Evolutionary conservation across 2,888 invertebrate genomes (phyloP).

Genomic region (Tuta absoluta): DNA sequence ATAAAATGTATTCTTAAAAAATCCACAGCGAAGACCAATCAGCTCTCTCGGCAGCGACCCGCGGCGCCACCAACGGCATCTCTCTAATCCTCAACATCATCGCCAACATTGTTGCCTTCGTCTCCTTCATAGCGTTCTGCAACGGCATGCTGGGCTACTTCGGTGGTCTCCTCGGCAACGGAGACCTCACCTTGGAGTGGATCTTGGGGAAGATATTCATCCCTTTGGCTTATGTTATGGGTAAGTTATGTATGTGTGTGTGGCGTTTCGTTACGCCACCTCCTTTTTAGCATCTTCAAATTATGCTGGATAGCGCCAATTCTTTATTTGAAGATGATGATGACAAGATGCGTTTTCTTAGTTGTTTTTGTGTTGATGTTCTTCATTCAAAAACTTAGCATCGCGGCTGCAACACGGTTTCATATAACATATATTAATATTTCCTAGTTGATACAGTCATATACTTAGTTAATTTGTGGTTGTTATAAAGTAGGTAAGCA

Average conservation of each 20-base stretch:
- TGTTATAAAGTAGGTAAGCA: too few relatives aligned
- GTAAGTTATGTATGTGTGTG: slow-evolving; percentile 57
- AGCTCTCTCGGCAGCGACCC: slow-evolving; percentile 93
- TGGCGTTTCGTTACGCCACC: too few relatives aligned
- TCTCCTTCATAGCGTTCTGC: slow-evolving; percentile 92
- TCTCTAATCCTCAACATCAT: slow-evolving; percentile 91
- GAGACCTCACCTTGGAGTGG: slow-evolving; percentile 84
- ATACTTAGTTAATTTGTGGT: too few relatives aligned
- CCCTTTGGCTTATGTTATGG: slow-evolving; percentile 95
- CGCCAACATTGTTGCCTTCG: slow-evolving; percentile 95
- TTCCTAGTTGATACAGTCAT: too few relatives aligned
- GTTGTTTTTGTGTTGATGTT: too few relatives aligned
- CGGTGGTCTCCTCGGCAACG: slow-evolving; percentile 87
- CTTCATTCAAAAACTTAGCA: too few relatives aligned
- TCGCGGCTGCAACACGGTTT: too few relatives aligned
- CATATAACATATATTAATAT: too few relatives aligned
- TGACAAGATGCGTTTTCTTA: too few relatives aligned
- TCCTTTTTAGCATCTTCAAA: too few relatives aligned
- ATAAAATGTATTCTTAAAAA: neutral
- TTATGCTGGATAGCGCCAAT: too few relatives aligned
- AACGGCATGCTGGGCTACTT: slow-evolving; percentile 91
- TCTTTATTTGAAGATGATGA: too few relatives aligned
- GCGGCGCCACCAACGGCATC: slow-evolving; percentile 92
- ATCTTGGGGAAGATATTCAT: slow-evolving; percentile 94
- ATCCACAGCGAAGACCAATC: slow-evolving; percentile 88